Percentiles rank a stretch among this genome's conserved stretches.
These are phyloP conservation scores for Orientallactaga bullata DNA, from an alignment of 2,113 vertebrate genomes.

Conservation along the genomic window DNA sequence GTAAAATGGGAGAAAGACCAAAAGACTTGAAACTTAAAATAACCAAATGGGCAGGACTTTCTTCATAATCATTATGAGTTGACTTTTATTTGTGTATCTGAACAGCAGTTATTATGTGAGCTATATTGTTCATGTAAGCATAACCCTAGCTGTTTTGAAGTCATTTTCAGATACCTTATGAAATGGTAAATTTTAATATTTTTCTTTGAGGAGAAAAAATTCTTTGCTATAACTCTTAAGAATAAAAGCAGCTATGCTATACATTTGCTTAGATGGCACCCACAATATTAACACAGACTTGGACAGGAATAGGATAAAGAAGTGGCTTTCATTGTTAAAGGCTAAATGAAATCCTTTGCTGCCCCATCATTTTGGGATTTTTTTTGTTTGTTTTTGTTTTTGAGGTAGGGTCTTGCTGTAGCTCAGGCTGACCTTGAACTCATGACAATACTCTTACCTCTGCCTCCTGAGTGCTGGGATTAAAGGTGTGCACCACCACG, in stretches of 20 bases:
- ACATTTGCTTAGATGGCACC: neutral
- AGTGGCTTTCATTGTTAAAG: neutral
- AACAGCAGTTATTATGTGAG: neutral
- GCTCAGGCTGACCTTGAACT: too few relatives aligned
- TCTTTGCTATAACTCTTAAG: constrained; percentile 1
- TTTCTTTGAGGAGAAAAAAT: constrained; percentile 46
- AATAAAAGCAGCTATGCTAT: neutral
- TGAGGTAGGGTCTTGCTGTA: too few relatives aligned
- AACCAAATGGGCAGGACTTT: neutral
- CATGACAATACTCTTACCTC: too few relatives aligned
- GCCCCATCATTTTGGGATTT: neutral
- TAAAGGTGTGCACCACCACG: too few relatives aligned
- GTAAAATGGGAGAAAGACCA: neutral
- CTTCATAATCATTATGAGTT: neutral
- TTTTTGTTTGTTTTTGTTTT: too few relatives aligned
- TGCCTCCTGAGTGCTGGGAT: too few relatives aligned
- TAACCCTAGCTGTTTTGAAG: neutral
- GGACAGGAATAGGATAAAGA: neutral
- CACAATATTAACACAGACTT: neutral
- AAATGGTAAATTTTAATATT: neutral
- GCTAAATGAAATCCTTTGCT: neutral
- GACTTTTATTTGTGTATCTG: neutral
- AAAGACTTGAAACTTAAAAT: neutral
- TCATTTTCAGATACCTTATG: constrained; percentile 14
- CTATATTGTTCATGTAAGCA: neutral